Conservation (phyloP, 2,888 invertebrate species). For the Proisotoma minuta region DNA sequence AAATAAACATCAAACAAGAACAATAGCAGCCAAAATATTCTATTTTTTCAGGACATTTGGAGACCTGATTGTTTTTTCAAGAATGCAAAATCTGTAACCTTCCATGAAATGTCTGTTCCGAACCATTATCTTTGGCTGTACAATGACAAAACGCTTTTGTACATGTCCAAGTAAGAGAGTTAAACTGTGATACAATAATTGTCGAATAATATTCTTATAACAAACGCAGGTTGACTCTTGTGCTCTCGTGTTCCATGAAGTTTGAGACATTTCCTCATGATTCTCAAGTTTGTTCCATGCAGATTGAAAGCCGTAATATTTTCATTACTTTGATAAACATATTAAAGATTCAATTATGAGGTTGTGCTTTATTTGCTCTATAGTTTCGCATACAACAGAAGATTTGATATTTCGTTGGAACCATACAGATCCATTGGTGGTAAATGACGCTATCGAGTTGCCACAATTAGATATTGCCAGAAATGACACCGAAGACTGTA, state of each 20-base stretch:
- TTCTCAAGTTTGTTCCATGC: slow-evolving; percentile 87
- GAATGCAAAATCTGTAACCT: slow-evolving; percentile 86
- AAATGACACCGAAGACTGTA: slow-evolving; percentile 84
- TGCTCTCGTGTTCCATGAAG: slow-evolving; percentile 89
- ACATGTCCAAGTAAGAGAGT: slow-evolving; percentile 78
- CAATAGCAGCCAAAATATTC: too few species aligned
- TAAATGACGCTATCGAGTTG: slow-evolving; percentile 80
- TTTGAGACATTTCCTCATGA: slow-evolving; percentile 91
- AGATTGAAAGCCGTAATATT: slow-evolving; percentile 87
- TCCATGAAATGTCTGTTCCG: slow-evolving; percentile 91
- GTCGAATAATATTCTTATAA: not conserved
- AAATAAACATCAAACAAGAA: not conserved
- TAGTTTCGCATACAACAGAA: slow-evolving; percentile 83
- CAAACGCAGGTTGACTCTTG: slow-evolving; percentile 68
- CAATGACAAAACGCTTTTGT: slow-evolving; percentile 82
- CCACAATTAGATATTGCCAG: slow-evolving; percentile 82
- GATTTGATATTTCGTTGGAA: slow-evolving; percentile 88
- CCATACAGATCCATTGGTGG: slow-evolving; percentile 76
- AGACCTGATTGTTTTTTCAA: slow-evolving; percentile 90
- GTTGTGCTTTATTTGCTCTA: slow-evolving; percentile 4
- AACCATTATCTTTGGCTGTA: slow-evolving; percentile 89
- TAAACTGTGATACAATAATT: not conserved
- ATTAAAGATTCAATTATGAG: not conserved
- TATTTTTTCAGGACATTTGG: slow-evolving; percentile 69
- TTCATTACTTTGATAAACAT: not conserved